These are phyloP conservation scores for Archips crataeganus DNA, from an alignment of 2,888 invertebrate genomes.

Conservation along the genomic window DNA sequence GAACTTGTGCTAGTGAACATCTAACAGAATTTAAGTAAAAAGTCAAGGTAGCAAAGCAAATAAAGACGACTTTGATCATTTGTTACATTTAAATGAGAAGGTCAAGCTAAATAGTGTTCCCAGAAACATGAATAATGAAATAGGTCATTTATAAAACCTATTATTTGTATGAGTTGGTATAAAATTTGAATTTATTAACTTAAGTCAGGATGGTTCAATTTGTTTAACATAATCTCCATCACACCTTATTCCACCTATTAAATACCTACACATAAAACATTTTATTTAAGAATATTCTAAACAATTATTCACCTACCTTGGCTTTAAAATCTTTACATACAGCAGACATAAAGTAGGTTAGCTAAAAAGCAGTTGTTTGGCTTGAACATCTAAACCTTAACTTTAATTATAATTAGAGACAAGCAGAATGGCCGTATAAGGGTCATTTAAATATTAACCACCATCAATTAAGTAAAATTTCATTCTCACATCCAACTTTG, in stretches of 20 bases:
- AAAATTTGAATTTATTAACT: constrained; percentile 27
- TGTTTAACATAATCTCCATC: constrained; percentile 16
- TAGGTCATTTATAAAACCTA: constrained; percentile 18
- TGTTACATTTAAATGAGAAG: constrained; percentile 7
- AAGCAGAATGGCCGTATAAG: not conserved
- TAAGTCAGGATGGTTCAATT: constrained; percentile 12
- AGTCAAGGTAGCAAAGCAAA: too few relatives aligned
- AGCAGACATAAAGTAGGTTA: too few relatives aligned
- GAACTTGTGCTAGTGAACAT: too few relatives aligned
- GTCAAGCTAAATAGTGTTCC: constrained; percentile 19
- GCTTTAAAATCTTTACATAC: too few relatives aligned
- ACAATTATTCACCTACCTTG: too few relatives aligned
- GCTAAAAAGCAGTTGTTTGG: too few relatives aligned
- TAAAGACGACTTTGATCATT: constrained; percentile 1
- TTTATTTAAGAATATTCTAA: constrained; percentile 3
- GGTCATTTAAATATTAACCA: too few relatives aligned
- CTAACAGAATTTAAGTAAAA: too few relatives aligned
- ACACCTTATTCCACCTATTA: not conserved
- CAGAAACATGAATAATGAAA: constrained; percentile 29
- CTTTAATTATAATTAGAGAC: too few relatives aligned
- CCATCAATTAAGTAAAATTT: not conserved
- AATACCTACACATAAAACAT: not conserved
- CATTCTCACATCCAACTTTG: not conserved
- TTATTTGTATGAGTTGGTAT: constrained; percentile 19
- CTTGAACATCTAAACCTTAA: too few relatives aligned